These are phyloP conservation scores for Lampris megalopsis DNA, from an alignment of 2,113 vertebrate genomes.

Conservation along the genomic window DNA sequence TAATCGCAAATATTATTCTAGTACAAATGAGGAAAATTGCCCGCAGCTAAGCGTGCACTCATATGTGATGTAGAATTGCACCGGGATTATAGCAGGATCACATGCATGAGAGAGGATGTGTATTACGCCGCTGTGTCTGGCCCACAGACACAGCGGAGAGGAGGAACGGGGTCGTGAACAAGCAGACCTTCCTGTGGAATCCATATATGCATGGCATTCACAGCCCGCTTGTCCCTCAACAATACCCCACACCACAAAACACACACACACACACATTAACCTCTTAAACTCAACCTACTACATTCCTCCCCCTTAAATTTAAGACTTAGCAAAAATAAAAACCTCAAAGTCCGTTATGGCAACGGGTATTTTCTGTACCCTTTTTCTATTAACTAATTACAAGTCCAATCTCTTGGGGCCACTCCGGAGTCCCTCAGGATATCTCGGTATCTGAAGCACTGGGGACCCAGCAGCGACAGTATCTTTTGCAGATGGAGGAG, in stretches of 20 bases:
- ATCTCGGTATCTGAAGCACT: no score
- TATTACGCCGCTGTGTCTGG: constrained; percentile 11
- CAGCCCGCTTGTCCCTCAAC: neutral
- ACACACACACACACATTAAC: constrained; percentile 22
- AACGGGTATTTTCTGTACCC: no score
- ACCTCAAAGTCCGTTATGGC: no score
- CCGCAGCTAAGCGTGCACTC: constrained; percentile 3
- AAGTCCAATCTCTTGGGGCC: no score
- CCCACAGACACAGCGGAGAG: neutral
- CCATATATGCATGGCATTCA: neutral
- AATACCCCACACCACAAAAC: neutral
- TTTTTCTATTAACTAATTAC: no score
- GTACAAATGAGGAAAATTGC: neutral
- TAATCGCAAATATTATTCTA: neutral
- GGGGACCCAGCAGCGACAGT: no score
- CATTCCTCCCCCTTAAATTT: no score
- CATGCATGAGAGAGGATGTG: constrained; percentile 4
- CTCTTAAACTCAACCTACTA: constrained; percentile 48
- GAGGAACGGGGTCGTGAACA: constrained; percentile 6
- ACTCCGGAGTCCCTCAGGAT: no score
- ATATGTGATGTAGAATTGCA: neutral
- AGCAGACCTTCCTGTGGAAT: constrained; percentile 5
- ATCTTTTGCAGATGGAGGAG: no score
- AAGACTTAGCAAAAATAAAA: no score
- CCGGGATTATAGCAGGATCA: neutral